These are phyloP conservation scores for Leptoteleia sp. DNA, from an alignment of 1,140 invertebrate species.

Conservation along the genomic window DNA sequence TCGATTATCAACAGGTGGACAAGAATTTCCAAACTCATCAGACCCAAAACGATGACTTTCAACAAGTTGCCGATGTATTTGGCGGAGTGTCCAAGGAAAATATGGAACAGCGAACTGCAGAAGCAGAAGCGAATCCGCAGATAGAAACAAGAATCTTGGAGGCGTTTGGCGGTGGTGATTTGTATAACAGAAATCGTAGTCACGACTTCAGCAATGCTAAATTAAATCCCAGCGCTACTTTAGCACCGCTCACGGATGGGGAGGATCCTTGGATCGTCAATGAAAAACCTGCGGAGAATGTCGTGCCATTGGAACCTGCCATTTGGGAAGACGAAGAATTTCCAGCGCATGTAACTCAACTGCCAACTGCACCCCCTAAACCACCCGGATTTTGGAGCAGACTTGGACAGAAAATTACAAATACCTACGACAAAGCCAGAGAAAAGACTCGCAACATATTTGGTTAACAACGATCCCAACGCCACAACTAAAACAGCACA, in stretches of 20 bases:
- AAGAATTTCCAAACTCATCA: background rate
- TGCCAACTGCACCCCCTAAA: conserved; percentile 67
- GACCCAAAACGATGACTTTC: conserved; percentile 4
- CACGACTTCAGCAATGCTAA: conserved; percentile 65
- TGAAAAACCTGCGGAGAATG: conserved; percentile 62
- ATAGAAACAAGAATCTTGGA: conserved; percentile 72
- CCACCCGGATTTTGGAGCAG: conserved; percentile 82
- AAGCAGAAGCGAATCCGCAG: conserved; percentile 31
- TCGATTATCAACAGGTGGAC: background rate
- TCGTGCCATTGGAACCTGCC: conserved; percentile 44
- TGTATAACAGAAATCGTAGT: conserved; percentile 61
- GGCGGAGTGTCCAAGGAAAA: conserved; percentile 8
- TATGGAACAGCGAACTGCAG: conserved; percentile 4
- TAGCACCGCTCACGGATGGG: conserved; percentile 54
- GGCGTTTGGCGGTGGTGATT: conserved; percentile 72
- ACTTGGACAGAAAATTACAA: conserved; percentile 80
- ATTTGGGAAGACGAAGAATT: conserved; percentile 14
- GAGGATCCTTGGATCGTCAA: conserved; percentile 71
- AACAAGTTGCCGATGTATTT: conserved; percentile 8
- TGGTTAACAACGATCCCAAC: no score
- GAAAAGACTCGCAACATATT: conserved; percentile 81
- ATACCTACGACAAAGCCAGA: conserved; percentile 79
- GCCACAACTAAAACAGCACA: no score
- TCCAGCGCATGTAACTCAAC: conserved; percentile 32
- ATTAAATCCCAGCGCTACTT: conserved; percentile 70